Conservation (phyloP, 2,113 vertebrate genomes). For the Ciconia maguari region DNA sequence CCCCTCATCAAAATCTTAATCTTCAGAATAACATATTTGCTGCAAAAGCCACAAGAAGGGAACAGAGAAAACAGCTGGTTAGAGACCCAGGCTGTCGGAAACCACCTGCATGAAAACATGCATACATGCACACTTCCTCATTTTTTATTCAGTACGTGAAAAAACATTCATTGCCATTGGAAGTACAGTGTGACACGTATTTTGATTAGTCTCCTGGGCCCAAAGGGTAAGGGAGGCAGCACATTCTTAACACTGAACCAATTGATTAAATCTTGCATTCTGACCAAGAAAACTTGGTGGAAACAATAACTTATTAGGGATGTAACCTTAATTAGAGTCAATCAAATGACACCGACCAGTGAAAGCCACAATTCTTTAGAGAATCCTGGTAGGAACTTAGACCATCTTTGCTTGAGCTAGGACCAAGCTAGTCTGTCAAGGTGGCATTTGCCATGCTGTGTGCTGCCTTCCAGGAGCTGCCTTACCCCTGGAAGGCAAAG, state of each 20-base stretch:
- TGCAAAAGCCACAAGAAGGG: not conserved
- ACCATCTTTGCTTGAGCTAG: not conserved
- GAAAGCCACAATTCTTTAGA: not conserved
- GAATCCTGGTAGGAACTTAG: not conserved
- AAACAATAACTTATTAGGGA: not conserved
- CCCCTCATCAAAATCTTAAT: not conserved
- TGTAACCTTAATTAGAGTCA: not conserved
- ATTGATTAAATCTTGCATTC: not conserved
- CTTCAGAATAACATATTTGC: not conserved
- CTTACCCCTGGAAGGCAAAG: not conserved
- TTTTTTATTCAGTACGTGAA: not conserved
- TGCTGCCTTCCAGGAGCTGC: not conserved
- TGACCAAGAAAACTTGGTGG: not conserved
- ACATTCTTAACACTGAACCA: not conserved
- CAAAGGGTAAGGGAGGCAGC: not conserved
- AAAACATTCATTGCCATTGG: not conserved
- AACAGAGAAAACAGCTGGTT: not conserved
- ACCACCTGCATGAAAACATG: not conserved
- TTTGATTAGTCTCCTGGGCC: not conserved
- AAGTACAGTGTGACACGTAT: not conserved
- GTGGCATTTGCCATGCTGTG: not conserved
- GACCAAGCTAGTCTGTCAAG: not conserved
- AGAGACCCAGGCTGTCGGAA: not conserved
- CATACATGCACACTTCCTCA: not conserved
- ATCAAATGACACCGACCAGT: not conserved